Evolutionary conservation across 2,888 invertebrate species (phyloP).

Genomic region (Eubasilissa splendida): DNA sequence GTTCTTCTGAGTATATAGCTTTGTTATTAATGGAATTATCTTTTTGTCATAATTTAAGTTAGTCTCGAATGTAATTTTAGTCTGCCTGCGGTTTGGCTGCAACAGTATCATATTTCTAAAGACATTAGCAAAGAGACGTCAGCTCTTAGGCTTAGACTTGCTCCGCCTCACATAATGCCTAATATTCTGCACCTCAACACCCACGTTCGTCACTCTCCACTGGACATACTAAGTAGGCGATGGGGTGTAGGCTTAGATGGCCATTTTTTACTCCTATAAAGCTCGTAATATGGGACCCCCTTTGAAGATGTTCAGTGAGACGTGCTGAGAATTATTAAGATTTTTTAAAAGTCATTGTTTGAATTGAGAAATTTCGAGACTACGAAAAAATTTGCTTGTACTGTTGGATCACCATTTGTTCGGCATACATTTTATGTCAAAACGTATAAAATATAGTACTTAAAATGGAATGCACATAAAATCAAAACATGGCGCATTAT

Average conservation of each 20-base stretch:
- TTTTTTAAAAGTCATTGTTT: background rate
- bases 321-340: constrained; percentile 9
- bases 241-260: background rate
- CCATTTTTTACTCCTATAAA: background rate
- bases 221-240: constrained; percentile 14
- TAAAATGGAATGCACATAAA: too few relatives aligned
- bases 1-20: too few relatives aligned
- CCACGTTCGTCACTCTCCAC: constrained; percentile 16
- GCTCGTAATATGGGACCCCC: constrained; percentile 1
- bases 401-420: too few relatives aligned
- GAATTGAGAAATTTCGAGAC: too few relatives aligned
- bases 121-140: background rate
- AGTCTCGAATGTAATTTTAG: background rate
- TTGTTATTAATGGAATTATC: too few relatives aligned
- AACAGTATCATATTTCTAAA: background rate
- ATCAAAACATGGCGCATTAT: too few relatives aligned
- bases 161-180: too few relatives aligned
- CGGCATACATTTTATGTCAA: too few relatives aligned
- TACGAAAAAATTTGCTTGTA: too few relatives aligned
- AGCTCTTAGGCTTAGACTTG: too few relatives aligned
- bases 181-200: background rate
- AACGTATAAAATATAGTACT: too few relatives aligned
- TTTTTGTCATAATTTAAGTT: too few relatives aligned
- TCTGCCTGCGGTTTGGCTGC: background rate
- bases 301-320: background rate